Base-by-base conservation (phyloP, 1,140 invertebrate genomes). In the Tetragonula clypearis region DNA sequence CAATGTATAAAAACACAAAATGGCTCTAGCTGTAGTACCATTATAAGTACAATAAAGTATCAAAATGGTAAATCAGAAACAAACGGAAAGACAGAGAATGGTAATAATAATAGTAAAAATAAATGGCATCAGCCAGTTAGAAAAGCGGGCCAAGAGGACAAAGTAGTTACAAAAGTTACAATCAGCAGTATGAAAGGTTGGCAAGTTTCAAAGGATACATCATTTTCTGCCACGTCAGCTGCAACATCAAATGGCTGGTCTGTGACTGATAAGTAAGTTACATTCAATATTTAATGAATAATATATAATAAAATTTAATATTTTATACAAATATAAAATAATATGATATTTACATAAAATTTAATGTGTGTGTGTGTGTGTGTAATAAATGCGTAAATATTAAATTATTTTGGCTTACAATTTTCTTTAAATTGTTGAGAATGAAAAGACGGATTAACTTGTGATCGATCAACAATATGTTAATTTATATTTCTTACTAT, bases 231-330 rank as follows among this genome's bases (percentile, higher is more conserved):
- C 1, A 88, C 90, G 17, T 90, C 90, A 8, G 88, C 87, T 26
- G 55, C 89, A 11, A 88, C 91, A 15, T 86, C 91, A 0, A 95
- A 94, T 87, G 94, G 93, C 66, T 95, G 94, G 94, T 93, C 90
- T 11, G 92, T 93, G 56, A 92, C 92, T 41, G 94, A 95, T 60
- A 93, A 90, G 94, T 95, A 90, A 88, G 91, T 91, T 60, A 15
- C 74, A 49, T 49, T 49, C 6, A 49, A 49, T 49, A 49, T 41
- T 41, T 9, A 49, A 49, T 9, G 6, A 49, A 49, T 49, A 49
- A 49, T 49, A 9, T 49, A 49, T 49, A 49, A 49, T 6, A 41
- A 41, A 41, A 41, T 41, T 41, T 41, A 41, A 41, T 41, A 6
- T 41, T 41, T 41, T 41, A 41, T 41, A 41, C 8, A 41, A 41